A percentile compares a stretch with the other conserved stretches of the same genome.
Conservation (phyloP, 2,113 vertebrate species). For the Eretmochelys imbricata region DNA sequence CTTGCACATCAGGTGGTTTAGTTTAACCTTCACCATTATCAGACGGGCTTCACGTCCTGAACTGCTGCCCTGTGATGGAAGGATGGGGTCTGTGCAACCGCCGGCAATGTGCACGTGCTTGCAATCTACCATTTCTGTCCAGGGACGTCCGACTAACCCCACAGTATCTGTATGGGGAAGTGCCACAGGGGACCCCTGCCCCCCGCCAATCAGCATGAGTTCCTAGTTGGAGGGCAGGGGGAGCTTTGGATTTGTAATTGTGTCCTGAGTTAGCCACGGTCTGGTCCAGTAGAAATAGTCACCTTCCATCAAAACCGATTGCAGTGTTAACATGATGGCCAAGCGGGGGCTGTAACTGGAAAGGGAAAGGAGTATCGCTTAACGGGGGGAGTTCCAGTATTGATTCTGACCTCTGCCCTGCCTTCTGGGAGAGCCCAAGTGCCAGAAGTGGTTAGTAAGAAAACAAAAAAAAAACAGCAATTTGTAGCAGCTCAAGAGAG, state of each 20-base stretch:
- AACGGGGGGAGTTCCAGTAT: rapidly evolving
- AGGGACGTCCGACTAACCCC: background rate
- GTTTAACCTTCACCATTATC: too few species aligned
- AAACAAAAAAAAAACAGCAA: background rate
- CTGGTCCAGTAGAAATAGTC: rapidly evolving
- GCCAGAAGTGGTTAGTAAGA: background rate
- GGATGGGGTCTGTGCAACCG: rapidly evolving
- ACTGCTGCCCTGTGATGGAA: rapidly evolving
- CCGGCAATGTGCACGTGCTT: background rate
- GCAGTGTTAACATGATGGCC: background rate
- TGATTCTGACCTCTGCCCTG: rapidly evolving
- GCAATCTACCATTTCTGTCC: background rate
- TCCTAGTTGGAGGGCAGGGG: rapidly evolving
- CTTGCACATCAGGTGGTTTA: background rate
- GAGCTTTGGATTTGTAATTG: background rate
- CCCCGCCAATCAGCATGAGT: background rate
- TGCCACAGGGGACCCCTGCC: background rate
- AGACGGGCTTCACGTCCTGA: background rate
- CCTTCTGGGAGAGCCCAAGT: background rate
- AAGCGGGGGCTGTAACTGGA: background rate
- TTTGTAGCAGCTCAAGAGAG: background rate
- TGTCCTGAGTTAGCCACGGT: too few species aligned
- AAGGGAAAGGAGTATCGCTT: rapidly evolving
- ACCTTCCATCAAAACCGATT: background rate
- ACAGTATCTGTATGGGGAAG: rapidly evolving